Conservation (phyloP, 2,888 invertebrate species). For the Hirudinaria manillensis region DNA sequence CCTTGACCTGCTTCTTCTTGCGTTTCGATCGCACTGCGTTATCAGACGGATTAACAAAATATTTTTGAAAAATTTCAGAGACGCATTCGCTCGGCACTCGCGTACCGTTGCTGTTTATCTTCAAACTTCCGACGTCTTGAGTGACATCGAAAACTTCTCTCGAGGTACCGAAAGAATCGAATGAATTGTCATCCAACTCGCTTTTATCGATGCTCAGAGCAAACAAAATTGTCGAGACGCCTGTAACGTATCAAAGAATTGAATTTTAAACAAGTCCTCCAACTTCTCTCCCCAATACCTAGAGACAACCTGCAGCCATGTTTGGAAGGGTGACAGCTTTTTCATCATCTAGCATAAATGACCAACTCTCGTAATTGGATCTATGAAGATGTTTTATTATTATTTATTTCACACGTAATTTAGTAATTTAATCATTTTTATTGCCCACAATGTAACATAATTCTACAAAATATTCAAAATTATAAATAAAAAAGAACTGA, state of each 20-base stretch:
- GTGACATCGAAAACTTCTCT: neutral
- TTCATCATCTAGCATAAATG: constrained; percentile 75
- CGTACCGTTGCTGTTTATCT: neutral
- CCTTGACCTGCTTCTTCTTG: constrained; percentile 63
- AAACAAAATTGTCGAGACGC: constrained; percentile 80
- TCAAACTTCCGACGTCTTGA: neutral
- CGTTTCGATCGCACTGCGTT: constrained; percentile 56
- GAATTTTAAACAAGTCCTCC: neutral
- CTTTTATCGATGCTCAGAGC: constrained; percentile 80
- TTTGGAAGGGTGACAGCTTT: constrained; percentile 72
- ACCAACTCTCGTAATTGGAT: constrained; percentile 74
- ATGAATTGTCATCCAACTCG: constrained; percentile 36
- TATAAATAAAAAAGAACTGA: neutral
- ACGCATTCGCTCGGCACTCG: neutral
- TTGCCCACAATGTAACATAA: neutral
- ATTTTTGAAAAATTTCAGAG: neutral
- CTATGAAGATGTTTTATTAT: neutral
- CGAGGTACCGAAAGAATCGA: neutral
- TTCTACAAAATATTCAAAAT: neutral
- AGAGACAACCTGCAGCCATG: constrained; percentile 72
- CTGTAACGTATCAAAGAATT: constrained; percentile 55
- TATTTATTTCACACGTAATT: neutral
- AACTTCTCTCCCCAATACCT: neutral
- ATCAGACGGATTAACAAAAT: constrained; percentile 31
- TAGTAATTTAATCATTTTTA: neutral